Evolutionary conservation across 2,888 invertebrate genomes (phyloP).

Genomic region (Eulithis prunata): DNA sequence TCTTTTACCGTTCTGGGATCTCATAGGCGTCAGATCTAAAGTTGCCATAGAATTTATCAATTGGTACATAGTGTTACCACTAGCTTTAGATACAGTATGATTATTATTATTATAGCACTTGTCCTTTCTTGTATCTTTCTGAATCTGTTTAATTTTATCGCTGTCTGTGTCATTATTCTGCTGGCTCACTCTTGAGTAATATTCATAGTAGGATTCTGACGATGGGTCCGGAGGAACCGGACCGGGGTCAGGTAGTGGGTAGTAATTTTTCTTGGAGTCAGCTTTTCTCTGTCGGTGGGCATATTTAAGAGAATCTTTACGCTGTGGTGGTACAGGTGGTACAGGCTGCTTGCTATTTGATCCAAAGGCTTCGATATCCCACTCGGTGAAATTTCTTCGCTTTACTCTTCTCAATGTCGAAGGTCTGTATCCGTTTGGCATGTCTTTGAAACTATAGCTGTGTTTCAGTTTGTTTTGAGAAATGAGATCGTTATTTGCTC

Average conservation of each 20-base stretch:
- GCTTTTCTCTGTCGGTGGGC: constrained; percentile 79
- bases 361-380: constrained; percentile 81
- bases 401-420: constrained; percentile 84
- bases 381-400: constrained; percentile 83
- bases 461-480: constrained; percentile 80
- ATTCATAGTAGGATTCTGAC: constrained; percentile 80
- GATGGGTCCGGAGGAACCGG: constrained; percentile 77
- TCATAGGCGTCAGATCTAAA: constrained; percentile 72
- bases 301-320: constrained; percentile 81
- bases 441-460: constrained; percentile 85
- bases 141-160: constrained; percentile 74
- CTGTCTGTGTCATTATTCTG: constrained; percentile 80
- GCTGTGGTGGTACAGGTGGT: constrained; percentile 73
- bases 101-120: constrained; percentile 49
- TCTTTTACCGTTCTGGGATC: constrained; percentile 67
- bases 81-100: constrained; percentile 44
- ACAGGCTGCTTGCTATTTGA: constrained; percentile 61
- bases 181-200: constrained; percentile 80
- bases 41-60: constrained; percentile 80
- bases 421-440: constrained; percentile 85
- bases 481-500: constrained; percentile 81
- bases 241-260: constrained; percentile 76
- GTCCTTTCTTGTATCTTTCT: constrained; percentile 68
- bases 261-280: constrained; percentile 73
- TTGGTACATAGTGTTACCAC: constrained; percentile 72